These are phyloP conservation scores for Rhincodon typus DNA, from an alignment of 2,797 vertebrate species.

Conservation along the genomic window DNA sequence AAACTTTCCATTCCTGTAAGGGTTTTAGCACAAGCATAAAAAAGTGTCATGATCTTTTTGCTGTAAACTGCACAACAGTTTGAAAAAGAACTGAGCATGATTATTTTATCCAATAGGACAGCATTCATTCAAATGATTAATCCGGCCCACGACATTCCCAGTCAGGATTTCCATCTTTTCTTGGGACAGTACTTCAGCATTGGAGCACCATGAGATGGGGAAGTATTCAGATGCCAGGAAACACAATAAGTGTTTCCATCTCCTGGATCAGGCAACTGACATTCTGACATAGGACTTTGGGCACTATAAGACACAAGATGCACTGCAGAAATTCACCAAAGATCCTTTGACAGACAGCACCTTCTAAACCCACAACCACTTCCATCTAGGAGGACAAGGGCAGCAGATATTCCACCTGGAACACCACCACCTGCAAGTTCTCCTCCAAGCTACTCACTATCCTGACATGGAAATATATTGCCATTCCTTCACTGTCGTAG, in stretches of 20 bases:
- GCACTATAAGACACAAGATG: too few species aligned
- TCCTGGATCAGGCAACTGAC: not conserved
- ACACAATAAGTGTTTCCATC: too few species aligned
- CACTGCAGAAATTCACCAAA: too few species aligned
- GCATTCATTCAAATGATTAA: not conserved
- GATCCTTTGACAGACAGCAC: too few species aligned
- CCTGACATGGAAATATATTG: too few species aligned
- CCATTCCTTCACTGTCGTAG: too few species aligned
- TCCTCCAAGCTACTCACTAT: too few species aligned
- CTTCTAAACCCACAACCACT: too few species aligned
- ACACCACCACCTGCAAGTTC: too few species aligned
- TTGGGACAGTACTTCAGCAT: not conserved
- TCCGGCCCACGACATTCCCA: conserved; percentile 37
- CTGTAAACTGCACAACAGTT: not conserved
- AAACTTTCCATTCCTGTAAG: conserved; percentile 51
- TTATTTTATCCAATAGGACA: not conserved
- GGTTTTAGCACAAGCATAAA: not conserved
- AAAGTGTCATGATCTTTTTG: not conserved
- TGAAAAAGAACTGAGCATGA: not conserved
- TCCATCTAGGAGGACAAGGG: too few species aligned
- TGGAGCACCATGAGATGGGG: not conserved
- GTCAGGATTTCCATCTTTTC: not conserved
- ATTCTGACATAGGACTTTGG: too few species aligned
- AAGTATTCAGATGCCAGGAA: not conserved
- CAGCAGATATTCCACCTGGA: too few species aligned